phyloP scores from a whole-genome alignment of 2,888 invertebrate genomes.

The Trachelus iudaicus region DNA sequence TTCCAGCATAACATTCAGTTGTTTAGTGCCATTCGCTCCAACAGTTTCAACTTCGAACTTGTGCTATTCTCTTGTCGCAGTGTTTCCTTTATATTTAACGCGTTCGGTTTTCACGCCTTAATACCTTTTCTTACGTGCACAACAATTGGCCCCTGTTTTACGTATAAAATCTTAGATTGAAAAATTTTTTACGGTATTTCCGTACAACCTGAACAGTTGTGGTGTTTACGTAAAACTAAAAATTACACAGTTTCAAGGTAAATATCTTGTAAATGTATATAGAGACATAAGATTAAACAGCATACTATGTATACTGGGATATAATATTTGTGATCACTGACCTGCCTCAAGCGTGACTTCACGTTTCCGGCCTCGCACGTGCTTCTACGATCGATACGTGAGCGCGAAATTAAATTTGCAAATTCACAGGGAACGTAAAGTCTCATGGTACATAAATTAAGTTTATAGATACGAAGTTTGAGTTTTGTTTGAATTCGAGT shows the following conservation, averaged over 20 bases:
- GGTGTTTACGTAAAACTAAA: neutral
- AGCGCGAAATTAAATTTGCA: neutral
- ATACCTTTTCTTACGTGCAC: neutral
- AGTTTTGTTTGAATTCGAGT: neutral
- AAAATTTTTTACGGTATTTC: neutral
- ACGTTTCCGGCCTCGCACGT: slow-evolving; percentile 34
- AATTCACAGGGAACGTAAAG: neutral
- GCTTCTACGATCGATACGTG: slow-evolving; percentile 29
- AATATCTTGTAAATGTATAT: neutral
- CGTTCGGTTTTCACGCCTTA: neutral
- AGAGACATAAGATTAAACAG: neutral
- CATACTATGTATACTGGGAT: neutral
- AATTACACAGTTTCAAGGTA: neutral
- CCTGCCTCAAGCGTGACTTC: slow-evolving; percentile 35
- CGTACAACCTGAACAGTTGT: neutral
- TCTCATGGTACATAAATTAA: neutral
- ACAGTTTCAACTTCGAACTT: slow-evolving; percentile 26
- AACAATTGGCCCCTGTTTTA: neutral
- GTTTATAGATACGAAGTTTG: neutral
- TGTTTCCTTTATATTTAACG: neutral
- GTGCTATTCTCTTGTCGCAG: slow-evolving; percentile 14
- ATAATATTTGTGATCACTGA: slow-evolving; percentile 34
- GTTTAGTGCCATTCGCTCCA: slow-evolving; percentile 53
- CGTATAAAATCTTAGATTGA: neutral
- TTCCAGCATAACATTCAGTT: slow-evolving; percentile 52